Base-by-base conservation (phyloP, 2,888 invertebrate genomes). In the Anoplius nigerrimus region DNA sequence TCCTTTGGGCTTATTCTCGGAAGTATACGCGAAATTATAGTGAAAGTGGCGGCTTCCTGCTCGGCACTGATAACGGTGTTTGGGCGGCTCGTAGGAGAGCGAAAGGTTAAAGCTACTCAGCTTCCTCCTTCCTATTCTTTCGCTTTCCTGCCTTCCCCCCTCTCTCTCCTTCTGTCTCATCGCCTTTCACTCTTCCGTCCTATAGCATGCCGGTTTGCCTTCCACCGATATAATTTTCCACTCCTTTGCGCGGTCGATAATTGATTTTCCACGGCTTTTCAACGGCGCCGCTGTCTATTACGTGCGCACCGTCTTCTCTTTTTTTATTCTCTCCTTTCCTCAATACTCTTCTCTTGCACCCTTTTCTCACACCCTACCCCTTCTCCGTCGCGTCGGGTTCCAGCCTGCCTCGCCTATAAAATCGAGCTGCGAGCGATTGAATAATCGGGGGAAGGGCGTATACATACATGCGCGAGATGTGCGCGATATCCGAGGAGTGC, bases 151-250 rank as follows among this genome's bases (percentile, higher is more conserved):
- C 53, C 22, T 22, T 13, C 15, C 24, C 16, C 15, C 5, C n/a
- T 5, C 16, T 6, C 11, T 16, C 48, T 48, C 48, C n/a, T n/a
- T 16, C 54, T 53, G 54, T 58, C 63, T 54, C 18, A 60, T 43
- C 24, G 8, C 65, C 45, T 58, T 21, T 21, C 21, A 21, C 52
- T 52, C 20, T 5, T 21, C 21, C 52, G 3, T 16, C 48, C 22
- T 54, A 24, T 42, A 16, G 34, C 8, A 11, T 11, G 8, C 43
- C 34, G 42, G 24, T 57, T 54, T 46, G 34, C 57, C 43, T 62
- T 20, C 55, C 72, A 72, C 64, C 75, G 71, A 80, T 83, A 79
- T 81, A 74, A 82, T 83, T 83, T 83, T 83, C 82, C 82, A 71
- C 70, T 60, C 67, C 71, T 71, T 72, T 71, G 76, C 72, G 55